Evolutionary conservation across 2,113 vertebrate species (phyloP).

Genomic region (Eptatretus burgeri): DNA sequence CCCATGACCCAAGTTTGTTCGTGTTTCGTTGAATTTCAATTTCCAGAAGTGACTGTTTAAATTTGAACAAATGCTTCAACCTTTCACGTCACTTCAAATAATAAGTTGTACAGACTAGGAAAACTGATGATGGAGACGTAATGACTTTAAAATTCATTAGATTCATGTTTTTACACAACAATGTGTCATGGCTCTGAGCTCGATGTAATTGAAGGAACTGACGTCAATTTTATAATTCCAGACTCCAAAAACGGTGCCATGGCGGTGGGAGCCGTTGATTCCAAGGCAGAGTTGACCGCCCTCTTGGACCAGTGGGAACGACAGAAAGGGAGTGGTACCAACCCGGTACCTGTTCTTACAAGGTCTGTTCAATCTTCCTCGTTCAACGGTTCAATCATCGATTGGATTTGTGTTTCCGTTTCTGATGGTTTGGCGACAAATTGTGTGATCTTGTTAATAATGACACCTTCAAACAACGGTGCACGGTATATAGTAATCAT

Average conservation of each 20-base stretch:
- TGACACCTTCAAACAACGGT: too few relatives aligned
- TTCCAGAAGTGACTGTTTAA: too few relatives aligned
- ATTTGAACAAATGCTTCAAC: too few relatives aligned
- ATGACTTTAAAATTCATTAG: background rate
- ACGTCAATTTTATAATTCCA: conserved; percentile 15
- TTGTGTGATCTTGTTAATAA: too few relatives aligned
- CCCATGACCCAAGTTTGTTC: too few relatives aligned
- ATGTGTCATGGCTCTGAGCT: background rate
- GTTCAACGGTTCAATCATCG: too few relatives aligned
- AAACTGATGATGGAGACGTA: background rate
- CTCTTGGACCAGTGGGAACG: conserved; percentile 87
- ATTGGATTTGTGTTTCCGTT: too few relatives aligned
- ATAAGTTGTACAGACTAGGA: too few relatives aligned
- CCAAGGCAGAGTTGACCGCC: conserved; percentile 79
- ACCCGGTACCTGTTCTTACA: conserved; percentile 62
- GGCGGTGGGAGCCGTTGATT: conserved; percentile 43
- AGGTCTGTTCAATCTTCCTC: conserved; percentile 21
- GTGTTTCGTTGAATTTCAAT: too few relatives aligned
- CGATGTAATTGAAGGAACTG: background rate
- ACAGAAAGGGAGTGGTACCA: conserved; percentile 56
- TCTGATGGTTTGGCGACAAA: too few relatives aligned
- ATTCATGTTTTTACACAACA: background rate
- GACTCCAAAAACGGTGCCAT: conserved; percentile 46
- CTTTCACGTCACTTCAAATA: too few relatives aligned
- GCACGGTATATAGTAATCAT: too few relatives aligned